These are phyloP conservation scores for Urocynchramus pylzowi DNA, from an alignment of 2,113 vertebrate species.

Conservation along the genomic window DNA sequence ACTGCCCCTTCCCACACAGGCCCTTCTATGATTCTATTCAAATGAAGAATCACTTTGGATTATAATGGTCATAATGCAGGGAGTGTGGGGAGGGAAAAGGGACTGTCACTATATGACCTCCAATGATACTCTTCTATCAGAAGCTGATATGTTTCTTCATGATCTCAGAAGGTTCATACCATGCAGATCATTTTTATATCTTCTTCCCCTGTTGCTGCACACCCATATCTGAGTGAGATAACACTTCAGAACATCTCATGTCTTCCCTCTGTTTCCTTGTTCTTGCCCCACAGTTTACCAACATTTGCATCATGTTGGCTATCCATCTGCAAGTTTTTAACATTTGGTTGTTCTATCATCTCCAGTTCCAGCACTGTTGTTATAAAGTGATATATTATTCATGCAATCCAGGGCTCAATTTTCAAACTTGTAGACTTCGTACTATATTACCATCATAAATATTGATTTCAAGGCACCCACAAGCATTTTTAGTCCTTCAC, in stretches of 20 bases:
- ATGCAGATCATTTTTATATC: neutral
- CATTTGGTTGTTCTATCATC: neutral
- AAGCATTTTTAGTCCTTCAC: constrained; percentile 21
- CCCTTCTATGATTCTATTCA: neutral
- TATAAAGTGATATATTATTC: constrained; percentile 48
- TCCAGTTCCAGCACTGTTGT: constrained; percentile 31
- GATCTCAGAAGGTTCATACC: neutral
- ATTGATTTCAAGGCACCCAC: constrained; percentile 51
- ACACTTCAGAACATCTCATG: neutral
- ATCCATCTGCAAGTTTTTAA: neutral
- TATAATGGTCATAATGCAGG: neutral
- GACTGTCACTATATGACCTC: neutral
- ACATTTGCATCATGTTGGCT: neutral
- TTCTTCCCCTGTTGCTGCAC: neutral
- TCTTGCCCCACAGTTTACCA: neutral
- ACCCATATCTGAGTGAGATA: neutral
- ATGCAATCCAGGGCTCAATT: constrained; percentile 28
- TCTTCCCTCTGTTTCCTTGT: neutral
- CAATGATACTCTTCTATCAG: neutral
- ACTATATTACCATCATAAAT: constrained; percentile 45
- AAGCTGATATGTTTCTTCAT: neutral
- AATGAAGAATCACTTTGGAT: neutral
- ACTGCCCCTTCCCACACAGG: fast-evolving
- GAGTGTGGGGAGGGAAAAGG: neutral
- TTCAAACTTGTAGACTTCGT: constrained; percentile 46